Percentiles rank a stretch among this genome's conserved stretches.
Conservation (phyloP, 2,888 invertebrate genomes). For the Melanargia galathea region DNA sequence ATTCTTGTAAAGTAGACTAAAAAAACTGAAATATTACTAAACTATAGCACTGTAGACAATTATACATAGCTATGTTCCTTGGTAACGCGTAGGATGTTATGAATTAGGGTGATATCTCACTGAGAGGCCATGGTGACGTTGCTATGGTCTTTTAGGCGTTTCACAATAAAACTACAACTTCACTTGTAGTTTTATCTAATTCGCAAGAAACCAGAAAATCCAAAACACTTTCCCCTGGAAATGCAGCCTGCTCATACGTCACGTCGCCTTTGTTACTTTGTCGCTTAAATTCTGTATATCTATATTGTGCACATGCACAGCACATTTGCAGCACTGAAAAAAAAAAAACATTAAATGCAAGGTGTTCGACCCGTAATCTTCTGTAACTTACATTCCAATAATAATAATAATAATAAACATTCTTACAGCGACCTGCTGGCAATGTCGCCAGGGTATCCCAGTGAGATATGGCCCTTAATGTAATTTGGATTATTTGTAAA, state of each 20-base stretch:
- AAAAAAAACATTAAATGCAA: neutral
- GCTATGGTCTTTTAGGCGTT: neutral
- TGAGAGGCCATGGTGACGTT: neutral
- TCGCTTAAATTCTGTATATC: too few relatives aligned
- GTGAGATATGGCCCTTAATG: slow-evolving; percentile 41
- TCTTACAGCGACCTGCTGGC: neutral
- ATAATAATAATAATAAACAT: too few relatives aligned
- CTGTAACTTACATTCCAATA: neutral
- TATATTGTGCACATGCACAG: too few relatives aligned
- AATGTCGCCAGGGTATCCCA: neutral
- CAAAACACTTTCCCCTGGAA: neutral
- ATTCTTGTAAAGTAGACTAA: slow-evolving; percentile 71
- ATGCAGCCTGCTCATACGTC: too few relatives aligned
- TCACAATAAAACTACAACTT: neutral
- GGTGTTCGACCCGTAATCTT: neutral
- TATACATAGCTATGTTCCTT: slow-evolving; percentile 75
- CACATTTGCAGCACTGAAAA: too few relatives aligned
- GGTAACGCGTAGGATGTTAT: slow-evolving; percentile 58
- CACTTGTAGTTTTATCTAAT: too few relatives aligned
- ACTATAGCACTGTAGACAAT: slow-evolving; percentile 68
- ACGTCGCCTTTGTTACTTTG: too few relatives aligned
- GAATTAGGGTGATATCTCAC: slow-evolving; percentile 3
- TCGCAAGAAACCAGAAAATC: neutral
- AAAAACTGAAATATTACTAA: slow-evolving; percentile 49
- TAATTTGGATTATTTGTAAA: slow-evolving; percentile 61